Base-by-base conservation (phyloP, 2,888 invertebrate species). In the Tholera decimalis region DNA sequence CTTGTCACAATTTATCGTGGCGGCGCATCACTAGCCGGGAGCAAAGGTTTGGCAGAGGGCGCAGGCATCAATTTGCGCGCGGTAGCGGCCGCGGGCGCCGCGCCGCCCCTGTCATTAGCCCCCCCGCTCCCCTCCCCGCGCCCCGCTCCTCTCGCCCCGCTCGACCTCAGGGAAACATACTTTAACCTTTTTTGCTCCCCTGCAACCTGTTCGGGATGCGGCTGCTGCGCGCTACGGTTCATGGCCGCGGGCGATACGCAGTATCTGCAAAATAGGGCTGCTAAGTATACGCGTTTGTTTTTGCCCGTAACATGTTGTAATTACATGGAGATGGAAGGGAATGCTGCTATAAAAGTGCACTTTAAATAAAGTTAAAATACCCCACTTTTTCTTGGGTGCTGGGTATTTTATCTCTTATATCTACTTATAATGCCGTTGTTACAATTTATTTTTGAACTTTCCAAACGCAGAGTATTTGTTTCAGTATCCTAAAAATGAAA, bases 121-220 rank as follows among this genome's bases (percentile, higher is more conserved):
- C 89, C 89, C 85, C 83, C 72, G 75, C 83, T 75, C 83, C 82
- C 77, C 83, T 41, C 59, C 47, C 26, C 64, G 51, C 76, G 71
- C 78, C 81, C 79, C 82, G 77, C 79, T 76, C 78, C 47, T n/a
- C 64, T 50, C 76, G 71, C 78, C 81, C 79, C 82, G 77, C 79
- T 76, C 78, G 82, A 83, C 85, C 86, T 84, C 80, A 71, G 83
- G 82, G 90, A 90, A 92, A 89, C 92, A 93, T 93, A 94, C 93
- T 93, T 93, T 95, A 95, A 94, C 94, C 94, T 95, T 95, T 95
- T 95, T 95, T 94, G 94, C 93, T 91, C 90, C 92, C 91, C 88
- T 83, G 88, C 93, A 95, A 95, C 95, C 95, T 94, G 95, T 95
- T 95, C 93, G 88, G 91, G 92, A 93, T 92, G 92, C 93, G 90